phyloP scores from a whole-genome alignment of 2,113 vertebrate species.

The Hystrix cristata region DNA sequence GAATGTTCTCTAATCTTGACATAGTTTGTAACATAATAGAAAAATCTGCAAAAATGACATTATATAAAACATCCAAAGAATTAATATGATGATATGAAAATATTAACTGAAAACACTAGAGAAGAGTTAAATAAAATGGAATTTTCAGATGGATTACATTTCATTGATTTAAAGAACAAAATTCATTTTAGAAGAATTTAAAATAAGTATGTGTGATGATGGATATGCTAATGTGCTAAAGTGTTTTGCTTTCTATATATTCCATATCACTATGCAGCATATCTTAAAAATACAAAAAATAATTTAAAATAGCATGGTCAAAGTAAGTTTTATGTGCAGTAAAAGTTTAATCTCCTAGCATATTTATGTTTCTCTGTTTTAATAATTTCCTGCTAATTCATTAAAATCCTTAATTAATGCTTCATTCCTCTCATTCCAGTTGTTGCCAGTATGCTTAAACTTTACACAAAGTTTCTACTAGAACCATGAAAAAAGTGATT shows the following conservation, averaged over 20 bases:
- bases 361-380: background rate
- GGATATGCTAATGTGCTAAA: background rate
- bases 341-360: background rate
- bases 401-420: background rate
- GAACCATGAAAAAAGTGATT: background rate
- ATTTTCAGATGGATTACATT: background rate
- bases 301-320: background rate
- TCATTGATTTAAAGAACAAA: background rate
- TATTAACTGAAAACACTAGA: background rate
- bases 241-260: background rate
- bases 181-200: background rate
- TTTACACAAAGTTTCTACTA: background rate
- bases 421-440: background rate
- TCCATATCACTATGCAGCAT: background rate
- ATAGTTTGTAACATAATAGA: background rate
- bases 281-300: background rate
- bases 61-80: background rate
- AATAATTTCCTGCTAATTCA: background rate
- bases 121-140: background rate
- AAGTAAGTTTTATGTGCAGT: background rate
- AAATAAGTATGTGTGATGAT: background rate
- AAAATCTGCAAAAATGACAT: background rate
- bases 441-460: background rate
- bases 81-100: background rate
- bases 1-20: background rate